Percentiles rank a stretch among this genome's conserved stretches.
phyloP scores from a whole-genome alignment of 2,888 invertebrate species.

The Adineta ricciae region DNA sequence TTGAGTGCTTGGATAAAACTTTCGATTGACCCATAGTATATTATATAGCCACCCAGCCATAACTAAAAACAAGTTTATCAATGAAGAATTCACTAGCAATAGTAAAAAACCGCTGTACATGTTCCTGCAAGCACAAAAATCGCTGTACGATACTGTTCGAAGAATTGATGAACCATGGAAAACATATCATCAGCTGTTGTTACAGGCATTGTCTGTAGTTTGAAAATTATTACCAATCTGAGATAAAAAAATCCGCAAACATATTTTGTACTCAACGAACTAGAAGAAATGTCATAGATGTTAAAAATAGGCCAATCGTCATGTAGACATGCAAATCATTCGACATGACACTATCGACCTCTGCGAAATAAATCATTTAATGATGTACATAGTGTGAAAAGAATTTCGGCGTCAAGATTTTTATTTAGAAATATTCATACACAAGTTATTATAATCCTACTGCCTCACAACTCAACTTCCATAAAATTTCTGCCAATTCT shows the following conservation, averaged over 20 bases:
- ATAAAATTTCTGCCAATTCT: background rate
- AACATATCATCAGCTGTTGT: background rate
- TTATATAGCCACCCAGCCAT: background rate
- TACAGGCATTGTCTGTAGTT: background rate
- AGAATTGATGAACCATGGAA: background rate
- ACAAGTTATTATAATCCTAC: background rate
- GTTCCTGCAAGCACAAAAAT: background rate
- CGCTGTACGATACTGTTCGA: background rate
- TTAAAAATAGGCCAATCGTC: no score
- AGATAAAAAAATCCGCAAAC: no score
- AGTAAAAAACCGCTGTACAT: background rate
- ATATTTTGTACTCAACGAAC: no score
- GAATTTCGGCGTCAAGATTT: no score
- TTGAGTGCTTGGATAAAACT: background rate
- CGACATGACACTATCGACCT: no score
- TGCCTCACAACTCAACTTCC: background rate
- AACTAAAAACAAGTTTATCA: background rate
- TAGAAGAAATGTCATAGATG: no score
- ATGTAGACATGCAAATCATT: no score
- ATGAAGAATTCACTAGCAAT: background rate
- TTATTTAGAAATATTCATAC: no score
- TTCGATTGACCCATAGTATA: background rate
- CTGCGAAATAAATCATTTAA: no score
- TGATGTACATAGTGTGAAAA: no score
- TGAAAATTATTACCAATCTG: no score